These are phyloP conservation scores for Paraplagusia blochii DNA, from an alignment of 2,113 vertebrate species.

Conservation along the genomic window DNA sequence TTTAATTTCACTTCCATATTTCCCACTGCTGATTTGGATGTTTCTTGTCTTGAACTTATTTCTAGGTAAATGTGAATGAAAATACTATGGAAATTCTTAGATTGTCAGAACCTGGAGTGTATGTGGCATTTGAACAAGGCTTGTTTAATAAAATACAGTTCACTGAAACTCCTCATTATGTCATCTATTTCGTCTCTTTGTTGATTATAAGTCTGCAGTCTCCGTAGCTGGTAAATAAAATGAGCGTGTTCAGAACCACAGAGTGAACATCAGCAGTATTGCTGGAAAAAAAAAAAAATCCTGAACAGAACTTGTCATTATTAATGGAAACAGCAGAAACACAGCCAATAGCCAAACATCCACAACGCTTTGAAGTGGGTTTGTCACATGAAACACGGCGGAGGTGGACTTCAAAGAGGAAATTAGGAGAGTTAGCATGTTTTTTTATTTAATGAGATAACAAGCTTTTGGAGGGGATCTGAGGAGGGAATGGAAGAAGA, in stretches of 20 bases:
- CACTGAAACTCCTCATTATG: too few relatives aligned
- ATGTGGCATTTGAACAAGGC: too few relatives aligned
- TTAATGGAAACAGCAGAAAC: constrained; percentile 29
- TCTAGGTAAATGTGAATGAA: too few relatives aligned
- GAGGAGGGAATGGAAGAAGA: constrained; percentile 10
- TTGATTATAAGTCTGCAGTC: too few relatives aligned
- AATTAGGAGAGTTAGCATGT: constrained; percentile 58
- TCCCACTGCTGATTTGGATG: too few relatives aligned
- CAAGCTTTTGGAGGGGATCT: constrained; percentile 20
- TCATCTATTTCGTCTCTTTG: too few relatives aligned
- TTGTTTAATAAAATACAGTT: too few relatives aligned
- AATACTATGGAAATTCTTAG: too few relatives aligned
- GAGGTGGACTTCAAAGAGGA: constrained; percentile 64
- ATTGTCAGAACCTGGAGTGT: too few relatives aligned
- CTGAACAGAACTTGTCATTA: constrained; percentile 37
- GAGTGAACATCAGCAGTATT: constrained; percentile 65
- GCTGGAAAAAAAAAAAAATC: constrained; percentile 42
- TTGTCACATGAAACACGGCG: constrained; percentile 68
- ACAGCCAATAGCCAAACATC: constrained; percentile 41
- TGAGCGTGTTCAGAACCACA: constrained; percentile 19
- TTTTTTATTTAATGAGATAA: constrained; percentile 58
- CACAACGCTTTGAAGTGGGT: constrained; percentile 68
- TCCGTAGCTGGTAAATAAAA: too few relatives aligned
- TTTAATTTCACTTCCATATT: too few relatives aligned
- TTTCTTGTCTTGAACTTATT: too few relatives aligned